Evolutionary conservation across 2,797 vertebrate genomes (phyloP), one percentile per base, ranked within the genome.

Genomic region (Cynodonichthys magdalenae): DNA sequence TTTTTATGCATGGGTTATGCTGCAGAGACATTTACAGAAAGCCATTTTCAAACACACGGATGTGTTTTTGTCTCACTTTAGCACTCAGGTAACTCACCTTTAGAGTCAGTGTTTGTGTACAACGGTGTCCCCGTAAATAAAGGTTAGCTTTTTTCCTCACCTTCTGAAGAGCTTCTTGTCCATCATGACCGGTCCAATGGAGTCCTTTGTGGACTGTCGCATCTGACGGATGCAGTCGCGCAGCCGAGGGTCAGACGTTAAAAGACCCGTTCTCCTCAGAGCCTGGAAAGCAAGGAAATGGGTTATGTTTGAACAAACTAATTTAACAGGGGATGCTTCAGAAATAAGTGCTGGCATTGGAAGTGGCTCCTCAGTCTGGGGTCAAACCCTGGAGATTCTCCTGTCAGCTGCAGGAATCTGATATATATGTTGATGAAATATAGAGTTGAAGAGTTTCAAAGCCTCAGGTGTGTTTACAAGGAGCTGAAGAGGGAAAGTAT

Each of bases 171-270:
- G 91, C 34, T 92, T 87, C 78, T 94, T 90, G 87, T 96, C 94
- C 91, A 97, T 94, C 85, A 94, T 90, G 75, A 93, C 92, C 0
- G 91, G 90, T 4, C 90, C 93, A 27, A 54, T 39, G 24, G 93
- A 90, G 42, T 95, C 93, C 47, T 81, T 91, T 36, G 93, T 77
- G 44, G 85, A 85, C 5, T 89, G 82, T 15, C 89, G 88, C 86
- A 96, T 93, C 82, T 93, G 92, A 66, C 18, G 83, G 88, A 97
- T 91, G 63, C 94, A 95, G 87, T 95, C 93, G 52, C 87, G 92
- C 58, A 97, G 92, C 28, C 96, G 90, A 29, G 96, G 96, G 82
- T 97, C 96, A 48, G 95, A 94, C 0, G 94, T 95, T 85, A 94
- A 87, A 63, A 97, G 76, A 36, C 96, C 96, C 1, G 94, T 96